Percentiles rank a stretch among this genome's conserved stretches.
phyloP scores from a whole-genome alignment of 2,113 vertebrate species.

The Chloropsis hardwickii region DNA sequence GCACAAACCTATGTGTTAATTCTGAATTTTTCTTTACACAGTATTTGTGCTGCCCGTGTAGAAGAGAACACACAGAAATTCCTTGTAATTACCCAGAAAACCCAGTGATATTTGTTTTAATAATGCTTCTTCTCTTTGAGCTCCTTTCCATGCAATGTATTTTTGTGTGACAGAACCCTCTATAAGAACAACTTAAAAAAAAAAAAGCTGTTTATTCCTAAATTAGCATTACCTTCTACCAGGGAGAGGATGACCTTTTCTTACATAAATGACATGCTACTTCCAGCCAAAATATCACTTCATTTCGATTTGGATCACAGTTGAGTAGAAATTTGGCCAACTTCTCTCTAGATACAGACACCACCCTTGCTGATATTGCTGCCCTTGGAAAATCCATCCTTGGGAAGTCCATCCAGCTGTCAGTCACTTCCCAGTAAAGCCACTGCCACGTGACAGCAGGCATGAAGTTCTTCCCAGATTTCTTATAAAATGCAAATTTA shows the following conservation, averaged over 20 bases:
- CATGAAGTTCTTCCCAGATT: background rate
- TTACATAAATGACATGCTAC: background rate
- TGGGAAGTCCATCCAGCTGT: background rate
- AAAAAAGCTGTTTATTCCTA: background rate
- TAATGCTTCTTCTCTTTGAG: background rate
- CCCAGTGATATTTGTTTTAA: background rate
- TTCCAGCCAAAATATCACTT: background rate
- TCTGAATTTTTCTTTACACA: fast-evolving
- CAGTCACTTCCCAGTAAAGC: background rate
- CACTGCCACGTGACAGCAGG: background rate
- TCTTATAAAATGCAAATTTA: background rate
- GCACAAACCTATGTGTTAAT: background rate
- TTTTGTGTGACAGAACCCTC: background rate
- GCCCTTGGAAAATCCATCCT: background rate
- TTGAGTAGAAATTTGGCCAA: background rate
- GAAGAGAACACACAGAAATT: background rate
- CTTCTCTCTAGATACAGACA: background rate
- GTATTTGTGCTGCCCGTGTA: background rate
- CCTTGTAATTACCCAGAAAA: background rate
- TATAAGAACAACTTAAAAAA: background rate
- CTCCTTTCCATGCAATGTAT: background rate
- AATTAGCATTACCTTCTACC: background rate
- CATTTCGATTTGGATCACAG: background rate
- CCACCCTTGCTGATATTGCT: background rate
- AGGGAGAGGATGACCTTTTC: background rate